Percentiles rank a stretch among this genome's conserved stretches.
phyloP scores from a whole-genome alignment of 1,140 invertebrate species.

The Battus philenor region DNA sequence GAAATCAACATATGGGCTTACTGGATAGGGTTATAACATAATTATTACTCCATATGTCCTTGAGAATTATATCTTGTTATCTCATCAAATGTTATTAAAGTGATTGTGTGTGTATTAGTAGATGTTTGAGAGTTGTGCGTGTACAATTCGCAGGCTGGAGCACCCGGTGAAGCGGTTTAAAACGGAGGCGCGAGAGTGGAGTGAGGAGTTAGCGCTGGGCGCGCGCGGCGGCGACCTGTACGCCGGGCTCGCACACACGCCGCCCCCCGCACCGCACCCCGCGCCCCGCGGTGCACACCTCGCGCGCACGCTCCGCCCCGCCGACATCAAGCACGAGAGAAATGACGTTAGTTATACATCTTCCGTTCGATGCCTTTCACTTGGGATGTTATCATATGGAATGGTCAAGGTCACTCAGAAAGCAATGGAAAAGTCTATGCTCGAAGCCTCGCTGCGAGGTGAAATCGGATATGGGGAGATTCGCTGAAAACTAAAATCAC shows the following conservation, averaged over 20 bases:
- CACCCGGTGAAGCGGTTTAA: constrained; percentile 92
- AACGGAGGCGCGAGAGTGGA: constrained; percentile 57
- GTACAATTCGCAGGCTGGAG: constrained; percentile 83
- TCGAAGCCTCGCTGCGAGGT: too few relatives aligned
- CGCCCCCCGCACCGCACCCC: constrained; percentile 44
- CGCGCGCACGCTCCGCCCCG: constrained; percentile 75
- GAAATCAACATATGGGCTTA: too few relatives aligned
- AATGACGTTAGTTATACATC: constrained; percentile 46
- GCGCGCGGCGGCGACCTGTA: constrained; percentile 73
- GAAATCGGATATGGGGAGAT: too few relatives aligned
- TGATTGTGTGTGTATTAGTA: neutral
- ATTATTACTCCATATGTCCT: constrained; percentile 7
- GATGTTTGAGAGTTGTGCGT: too few relatives aligned
- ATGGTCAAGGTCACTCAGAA: too few relatives aligned
- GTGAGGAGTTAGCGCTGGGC: constrained; percentile 52
- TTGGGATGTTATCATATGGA: too few relatives aligned
- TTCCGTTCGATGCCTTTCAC: too few relatives aligned
- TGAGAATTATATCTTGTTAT: neutral
- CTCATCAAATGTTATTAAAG: neutral
- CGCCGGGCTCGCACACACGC: constrained; percentile 78
- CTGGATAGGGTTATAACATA: too few relatives aligned
- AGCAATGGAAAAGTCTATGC: too few relatives aligned
- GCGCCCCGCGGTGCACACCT: constrained; percentile 64
- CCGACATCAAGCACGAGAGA: constrained; percentile 75
- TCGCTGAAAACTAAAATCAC: too few relatives aligned